These are phyloP conservation scores for Idris sp. DNA, from an alignment of 1,140 invertebrate genomes.

Conservation along the genomic window DNA sequence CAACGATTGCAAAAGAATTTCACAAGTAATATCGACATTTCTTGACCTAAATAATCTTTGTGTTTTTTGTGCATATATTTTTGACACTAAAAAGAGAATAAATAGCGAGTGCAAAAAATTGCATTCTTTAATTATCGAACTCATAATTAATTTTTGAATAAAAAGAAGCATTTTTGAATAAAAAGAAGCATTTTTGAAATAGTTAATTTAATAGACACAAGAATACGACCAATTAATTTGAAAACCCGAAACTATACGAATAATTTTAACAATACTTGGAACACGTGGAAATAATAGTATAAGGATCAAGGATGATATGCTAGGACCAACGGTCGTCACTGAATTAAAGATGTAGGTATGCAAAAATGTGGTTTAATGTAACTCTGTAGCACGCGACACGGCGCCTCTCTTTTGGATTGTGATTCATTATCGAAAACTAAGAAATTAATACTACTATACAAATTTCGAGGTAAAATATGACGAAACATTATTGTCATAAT, in stretches of 20 bases:
- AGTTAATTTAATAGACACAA: too few relatives aligned
- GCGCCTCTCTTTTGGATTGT: background rate
- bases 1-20: background rate
- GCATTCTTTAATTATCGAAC: too few relatives aligned
- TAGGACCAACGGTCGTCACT: conserved; percentile 32
- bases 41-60: too few relatives aligned
- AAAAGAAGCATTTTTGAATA: background rate
- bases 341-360: conserved; percentile 36
- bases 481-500: background rate
- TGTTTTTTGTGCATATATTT: too few relatives aligned
- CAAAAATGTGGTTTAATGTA: conserved; percentile 31
- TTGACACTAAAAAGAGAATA: too few relatives aligned
- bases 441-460: conserved; percentile 14
- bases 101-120: background rate
- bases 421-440: conserved; percentile 7
- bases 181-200: background rate
- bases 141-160: background rate
- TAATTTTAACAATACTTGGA: conserved; percentile 22
- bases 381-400: conserved; percentile 17
- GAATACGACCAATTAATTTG: conserved; percentile 1
- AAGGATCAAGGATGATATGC: conserved; percentile 48
- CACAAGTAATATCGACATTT: too few relatives aligned
- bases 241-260: conserved; percentile 9
- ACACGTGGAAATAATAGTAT: conserved; percentile 17
- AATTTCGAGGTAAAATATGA: conserved; percentile 6